These are phyloP conservation scores for Spodoptera littoralis DNA, from an alignment of 2,888 invertebrate genomes.

Conservation along the genomic window DNA sequence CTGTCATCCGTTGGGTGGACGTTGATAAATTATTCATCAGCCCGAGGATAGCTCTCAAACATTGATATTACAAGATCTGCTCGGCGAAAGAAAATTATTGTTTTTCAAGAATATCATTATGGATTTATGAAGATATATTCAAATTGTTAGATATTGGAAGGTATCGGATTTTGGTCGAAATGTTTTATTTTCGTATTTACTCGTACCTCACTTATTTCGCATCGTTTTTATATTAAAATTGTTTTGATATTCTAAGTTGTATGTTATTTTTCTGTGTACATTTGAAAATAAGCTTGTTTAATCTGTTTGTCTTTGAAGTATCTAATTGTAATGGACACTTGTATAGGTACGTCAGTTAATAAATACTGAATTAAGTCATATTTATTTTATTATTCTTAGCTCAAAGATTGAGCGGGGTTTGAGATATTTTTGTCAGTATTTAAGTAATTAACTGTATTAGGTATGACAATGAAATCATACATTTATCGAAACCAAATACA, in stretches of 20 bases:
- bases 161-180: constrained; percentile 19
- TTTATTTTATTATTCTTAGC: no score
- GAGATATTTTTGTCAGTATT: no score
- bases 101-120: constrained; percentile 49
- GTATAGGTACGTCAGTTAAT: no score
- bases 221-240: background rate
- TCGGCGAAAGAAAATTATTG: constrained; percentile 44
- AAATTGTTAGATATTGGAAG: constrained; percentile 41
- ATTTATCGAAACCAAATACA: no score
- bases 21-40: constrained; percentile 51
- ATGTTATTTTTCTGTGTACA: no score
- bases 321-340: no score
- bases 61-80: constrained; percentile 52
- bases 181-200: constrained; percentile 26
- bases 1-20: constrained; percentile 32
- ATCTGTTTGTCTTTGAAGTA: no score
- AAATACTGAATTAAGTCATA: no score
- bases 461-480: no score
- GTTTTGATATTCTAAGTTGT: background rate
- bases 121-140: constrained; percentile 54
- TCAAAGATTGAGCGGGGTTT: no score
- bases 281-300: no score
- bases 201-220: background rate
- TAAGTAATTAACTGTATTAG: no score
- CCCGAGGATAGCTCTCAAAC: constrained; percentile 25